Evolutionary conservation across 2,888 invertebrate species (phyloP), one percentile per base, ranked within the genome.

Genomic region (Mythimna ferrago): DNA sequence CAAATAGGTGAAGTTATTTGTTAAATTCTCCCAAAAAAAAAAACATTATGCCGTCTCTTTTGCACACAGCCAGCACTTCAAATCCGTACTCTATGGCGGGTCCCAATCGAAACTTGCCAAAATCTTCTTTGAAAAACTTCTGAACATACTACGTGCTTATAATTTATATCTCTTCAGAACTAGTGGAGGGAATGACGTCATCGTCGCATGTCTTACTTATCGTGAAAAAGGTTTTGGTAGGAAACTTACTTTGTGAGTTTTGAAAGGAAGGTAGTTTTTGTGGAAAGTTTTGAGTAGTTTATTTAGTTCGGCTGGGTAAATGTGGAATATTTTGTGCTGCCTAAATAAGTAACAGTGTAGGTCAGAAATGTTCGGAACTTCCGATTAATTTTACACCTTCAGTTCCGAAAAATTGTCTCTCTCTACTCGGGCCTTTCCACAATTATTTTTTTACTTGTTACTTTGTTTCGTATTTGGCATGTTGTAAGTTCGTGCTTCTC

Each of bases 131-230:
- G 38, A 51, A 60, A 67, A 80, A 82, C 51, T 68, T 72, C 9
- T 4, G 35, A 54, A 57, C 71, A 67, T 63, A 73, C 66, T 82
- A 78, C 82, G 80, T 80, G 80, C 65, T 60, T 60, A 80, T 82
- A 82, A 72, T 80, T 66, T 78, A 80, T 82, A 78, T 64, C 67
- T 78, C 38, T 67, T n/a, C 54, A 10, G 60, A 82, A 73, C 62
- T 81, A 73, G 41, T 57, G 58, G 32, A 35, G 58, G 38, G 26
- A 71, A 63, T 61, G 66, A 62, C 56, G 82, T 68, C 67, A 72
- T 32, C 51, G 51, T 61, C 32, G 64, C 73, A 44, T 71, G 69
- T 82, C 68, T 77, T 63, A 66, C 68, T 68, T 57, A 56, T 81
- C 71, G n/a, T 62, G 41, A 66, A 72, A 77, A 82, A 78, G 58